Conservation (phyloP, 2,888 invertebrate species). For the Spilosoma lubricipeda region DNA sequence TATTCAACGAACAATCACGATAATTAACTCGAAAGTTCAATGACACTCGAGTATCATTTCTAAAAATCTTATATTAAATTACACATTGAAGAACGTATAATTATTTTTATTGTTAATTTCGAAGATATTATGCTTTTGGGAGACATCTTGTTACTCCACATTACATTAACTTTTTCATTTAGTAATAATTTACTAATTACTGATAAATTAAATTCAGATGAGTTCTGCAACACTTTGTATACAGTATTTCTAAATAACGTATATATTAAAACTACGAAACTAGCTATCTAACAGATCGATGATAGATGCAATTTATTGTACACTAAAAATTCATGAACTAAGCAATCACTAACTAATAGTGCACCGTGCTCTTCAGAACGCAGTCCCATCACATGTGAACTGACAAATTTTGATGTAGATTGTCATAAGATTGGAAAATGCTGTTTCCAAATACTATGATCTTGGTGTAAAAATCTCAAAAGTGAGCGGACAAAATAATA, state of each 20-base stretch:
- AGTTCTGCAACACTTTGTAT: too few species aligned
- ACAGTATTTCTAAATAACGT: not conserved
- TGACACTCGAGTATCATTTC: too few species aligned
- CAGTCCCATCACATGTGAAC: not conserved
- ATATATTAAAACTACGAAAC: not conserved
- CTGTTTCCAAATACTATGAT: too few species aligned
- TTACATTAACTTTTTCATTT: too few species aligned
- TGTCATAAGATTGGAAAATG: not conserved
- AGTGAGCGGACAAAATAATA: not conserved
- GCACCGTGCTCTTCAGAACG: not conserved
- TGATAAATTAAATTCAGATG: too few species aligned
- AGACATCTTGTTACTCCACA: too few species aligned
- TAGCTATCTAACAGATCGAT: not conserved
- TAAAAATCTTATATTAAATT: too few species aligned
- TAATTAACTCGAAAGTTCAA: not conserved
- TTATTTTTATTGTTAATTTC: too few species aligned
- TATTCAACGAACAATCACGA: not conserved
- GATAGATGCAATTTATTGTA: not conserved
- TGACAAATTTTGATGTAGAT: not conserved
- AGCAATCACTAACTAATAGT: not conserved
- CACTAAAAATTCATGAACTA: not conserved
- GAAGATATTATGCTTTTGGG: too few species aligned
- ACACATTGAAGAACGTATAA: too few species aligned
- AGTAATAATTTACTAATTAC: too few species aligned
- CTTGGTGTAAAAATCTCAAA: not conserved